A percentile compares a stretch with the other conserved stretches of the same genome.
These are phyloP conservation scores for Xestia sexstrigata DNA, from an alignment of 2,888 invertebrate genomes.

Conservation along the genomic window DNA sequence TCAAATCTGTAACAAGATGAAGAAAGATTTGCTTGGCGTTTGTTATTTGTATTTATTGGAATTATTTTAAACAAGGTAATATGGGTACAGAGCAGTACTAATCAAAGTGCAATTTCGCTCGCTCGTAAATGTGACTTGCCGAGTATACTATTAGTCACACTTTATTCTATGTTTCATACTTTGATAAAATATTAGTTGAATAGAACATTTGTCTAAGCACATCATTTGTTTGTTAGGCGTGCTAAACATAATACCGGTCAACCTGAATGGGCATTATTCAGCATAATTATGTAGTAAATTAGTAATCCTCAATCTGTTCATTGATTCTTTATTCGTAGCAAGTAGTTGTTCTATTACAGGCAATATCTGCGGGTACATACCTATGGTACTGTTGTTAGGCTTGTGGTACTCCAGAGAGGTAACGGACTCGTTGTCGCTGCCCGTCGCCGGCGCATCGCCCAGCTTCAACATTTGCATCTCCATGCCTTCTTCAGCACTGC, in stretches of 20 bases:
- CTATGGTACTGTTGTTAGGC: constrained; percentile 92
- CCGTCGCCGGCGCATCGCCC: constrained; percentile 83
- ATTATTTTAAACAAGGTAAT: neutral
- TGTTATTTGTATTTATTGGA: neutral
- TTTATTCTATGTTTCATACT: neutral
- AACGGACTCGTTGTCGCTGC: constrained; percentile 92
- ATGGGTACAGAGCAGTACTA: neutral
- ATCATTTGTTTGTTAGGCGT: neutral
- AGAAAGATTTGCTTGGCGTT: neutral
- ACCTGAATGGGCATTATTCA: neutral
- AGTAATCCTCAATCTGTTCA: neutral
- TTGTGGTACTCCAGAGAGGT: constrained; percentile 92
- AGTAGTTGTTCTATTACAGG: neutral
- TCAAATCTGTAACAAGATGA: constrained; percentile 92
- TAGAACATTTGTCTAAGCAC: neutral
- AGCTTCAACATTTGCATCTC: constrained; percentile 94
- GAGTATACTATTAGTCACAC: neutral
- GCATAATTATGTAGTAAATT: neutral
- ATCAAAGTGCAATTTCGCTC: neutral
- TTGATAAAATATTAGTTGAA: neutral
- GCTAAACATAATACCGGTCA: neutral
- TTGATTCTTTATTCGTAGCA: neutral
- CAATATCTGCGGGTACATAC: constrained; percentile 78
- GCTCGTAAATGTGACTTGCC: neutral
- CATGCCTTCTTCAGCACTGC: constrained; percentile 94